These are phyloP conservation scores for Pedetes capensis DNA, from an alignment of 2,113 vertebrate genomes.

Conservation along the genomic window DNA sequence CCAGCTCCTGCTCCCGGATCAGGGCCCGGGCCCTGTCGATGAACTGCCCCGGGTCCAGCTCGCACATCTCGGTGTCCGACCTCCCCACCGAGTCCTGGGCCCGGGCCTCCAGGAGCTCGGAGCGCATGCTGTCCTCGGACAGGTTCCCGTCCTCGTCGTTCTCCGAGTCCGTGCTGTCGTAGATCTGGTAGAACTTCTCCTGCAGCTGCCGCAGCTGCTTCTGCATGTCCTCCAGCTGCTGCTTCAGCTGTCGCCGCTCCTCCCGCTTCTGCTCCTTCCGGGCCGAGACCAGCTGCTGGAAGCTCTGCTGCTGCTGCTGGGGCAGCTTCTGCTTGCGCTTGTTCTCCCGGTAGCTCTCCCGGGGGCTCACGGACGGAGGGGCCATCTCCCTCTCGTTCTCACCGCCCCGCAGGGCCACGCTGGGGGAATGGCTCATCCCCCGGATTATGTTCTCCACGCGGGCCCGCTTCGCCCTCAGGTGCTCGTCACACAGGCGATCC, in stretches of 20 bases:
- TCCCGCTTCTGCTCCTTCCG: constrained; percentile 97
- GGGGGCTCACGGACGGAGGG: constrained; percentile 89
- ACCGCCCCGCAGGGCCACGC: constrained; percentile 90
- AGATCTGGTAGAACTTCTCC: constrained; percentile 99
- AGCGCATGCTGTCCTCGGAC: constrained; percentile 97
- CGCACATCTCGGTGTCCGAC: constrained; percentile 93
- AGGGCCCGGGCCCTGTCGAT: constrained; percentile 94
- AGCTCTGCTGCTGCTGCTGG: constrained; percentile 98
- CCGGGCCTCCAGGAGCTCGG: constrained; percentile 90
- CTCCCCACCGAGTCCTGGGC: constrained; percentile 85
- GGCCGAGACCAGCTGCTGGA: constrained; percentile 97
- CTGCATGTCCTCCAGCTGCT: constrained; percentile 99
- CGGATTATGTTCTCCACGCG: constrained; percentile 99
- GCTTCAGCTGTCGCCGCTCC: constrained; percentile 97
- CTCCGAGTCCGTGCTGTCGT: constrained; percentile 98
- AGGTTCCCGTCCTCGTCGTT: constrained; percentile 97
- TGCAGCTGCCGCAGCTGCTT: constrained; percentile 99
- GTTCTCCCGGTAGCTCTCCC: constrained; percentile 97
- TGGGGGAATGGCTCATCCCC: constrained; percentile 99
- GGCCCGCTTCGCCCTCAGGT: constrained; percentile 98
- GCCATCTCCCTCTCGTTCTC: constrained; percentile 93
- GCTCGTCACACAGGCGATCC: constrained; percentile 97
- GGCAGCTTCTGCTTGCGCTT: constrained; percentile 99
- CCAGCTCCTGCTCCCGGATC: constrained; percentile 92
- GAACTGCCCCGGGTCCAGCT: constrained; percentile 95